Conservation (phyloP, 2,113 vertebrate species). For the Dendrocopos noguchii region DNA sequence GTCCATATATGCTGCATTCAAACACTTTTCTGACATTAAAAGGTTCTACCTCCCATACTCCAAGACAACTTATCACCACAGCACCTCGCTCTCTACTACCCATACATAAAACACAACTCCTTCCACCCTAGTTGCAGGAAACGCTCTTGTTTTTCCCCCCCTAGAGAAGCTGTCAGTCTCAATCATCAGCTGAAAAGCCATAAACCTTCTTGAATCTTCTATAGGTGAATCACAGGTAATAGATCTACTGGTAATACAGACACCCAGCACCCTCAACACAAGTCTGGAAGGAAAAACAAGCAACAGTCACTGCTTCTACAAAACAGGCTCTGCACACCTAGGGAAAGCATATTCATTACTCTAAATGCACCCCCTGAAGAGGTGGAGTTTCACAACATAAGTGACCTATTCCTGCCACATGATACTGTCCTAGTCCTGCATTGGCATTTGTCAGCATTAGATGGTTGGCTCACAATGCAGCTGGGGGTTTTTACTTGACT, state of each 20-base stretch:
- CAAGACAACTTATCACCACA: background rate
- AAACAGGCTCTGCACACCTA: background rate
- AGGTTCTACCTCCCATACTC: background rate
- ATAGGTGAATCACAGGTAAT: background rate
- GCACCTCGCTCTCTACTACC: background rate
- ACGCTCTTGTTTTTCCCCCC: background rate
- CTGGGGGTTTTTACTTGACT: background rate
- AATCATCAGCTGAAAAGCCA: background rate
- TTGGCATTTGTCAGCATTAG: background rate
- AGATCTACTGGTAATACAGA: background rate
- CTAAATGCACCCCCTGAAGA: background rate
- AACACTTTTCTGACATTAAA: background rate
- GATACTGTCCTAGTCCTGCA: background rate
- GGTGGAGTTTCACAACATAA: slow-evolving; percentile 9
- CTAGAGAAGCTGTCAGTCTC: background rate
- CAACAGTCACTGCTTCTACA: background rate
- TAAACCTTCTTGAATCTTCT: background rate
- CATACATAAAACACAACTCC: background rate
- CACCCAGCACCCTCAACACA: background rate
- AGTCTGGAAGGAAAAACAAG: background rate
- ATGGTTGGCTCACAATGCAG: accelerated
- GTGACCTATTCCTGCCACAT: background rate
- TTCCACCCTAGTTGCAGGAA: background rate
- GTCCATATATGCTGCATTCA: background rate
- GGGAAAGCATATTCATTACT: background rate